Conservation (phyloP, 2,113 vertebrate species). For the Hippocampus zosterae region DNA sequence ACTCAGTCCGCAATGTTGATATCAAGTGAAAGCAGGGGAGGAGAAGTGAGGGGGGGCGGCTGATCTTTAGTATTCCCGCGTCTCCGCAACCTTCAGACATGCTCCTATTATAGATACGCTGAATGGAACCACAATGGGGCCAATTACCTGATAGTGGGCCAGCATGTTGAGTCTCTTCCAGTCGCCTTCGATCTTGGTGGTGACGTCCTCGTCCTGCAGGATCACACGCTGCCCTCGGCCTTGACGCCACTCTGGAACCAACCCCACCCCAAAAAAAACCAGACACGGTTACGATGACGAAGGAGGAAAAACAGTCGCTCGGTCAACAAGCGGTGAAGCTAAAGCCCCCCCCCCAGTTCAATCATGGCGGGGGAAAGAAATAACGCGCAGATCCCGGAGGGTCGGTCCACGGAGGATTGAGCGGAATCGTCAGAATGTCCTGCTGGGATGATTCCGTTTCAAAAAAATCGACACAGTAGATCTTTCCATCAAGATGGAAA, state of each 20-base stretch:
- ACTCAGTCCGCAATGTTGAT: constrained; percentile 54
- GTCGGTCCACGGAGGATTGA: constrained; percentile 55
- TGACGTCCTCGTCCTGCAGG: constrained; percentile 93
- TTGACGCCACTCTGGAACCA: constrained; percentile 91
- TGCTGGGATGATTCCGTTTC: constrained; percentile 47
- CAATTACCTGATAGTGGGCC: constrained; percentile 71
- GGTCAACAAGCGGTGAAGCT: not conserved
- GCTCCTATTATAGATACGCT: constrained; percentile 41
- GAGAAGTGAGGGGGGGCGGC: not conserved
- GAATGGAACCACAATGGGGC: constrained; percentile 4
- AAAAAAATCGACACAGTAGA: constrained; percentile 6
- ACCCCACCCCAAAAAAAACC: not conserved
- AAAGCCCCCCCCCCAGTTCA: constrained; percentile 50
- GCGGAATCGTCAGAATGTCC: constrained; percentile 52
- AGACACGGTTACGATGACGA: not conserved
- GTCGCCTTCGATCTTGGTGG: constrained; percentile 95
- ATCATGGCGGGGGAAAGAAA: constrained; percentile 46
- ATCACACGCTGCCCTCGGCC: constrained; percentile 89
- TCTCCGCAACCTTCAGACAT: constrained; percentile 30
- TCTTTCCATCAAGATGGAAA: constrained; percentile 68
- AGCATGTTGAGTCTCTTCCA: constrained; percentile 96
- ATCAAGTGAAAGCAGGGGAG: constrained; percentile 42
- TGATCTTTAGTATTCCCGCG: constrained; percentile 37
- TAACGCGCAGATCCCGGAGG: constrained; percentile 58
- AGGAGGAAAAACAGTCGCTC: too few relatives aligned